Conservation (phyloP, 2,797 vertebrate genomes). For the Buceros bicornis region DNA sequence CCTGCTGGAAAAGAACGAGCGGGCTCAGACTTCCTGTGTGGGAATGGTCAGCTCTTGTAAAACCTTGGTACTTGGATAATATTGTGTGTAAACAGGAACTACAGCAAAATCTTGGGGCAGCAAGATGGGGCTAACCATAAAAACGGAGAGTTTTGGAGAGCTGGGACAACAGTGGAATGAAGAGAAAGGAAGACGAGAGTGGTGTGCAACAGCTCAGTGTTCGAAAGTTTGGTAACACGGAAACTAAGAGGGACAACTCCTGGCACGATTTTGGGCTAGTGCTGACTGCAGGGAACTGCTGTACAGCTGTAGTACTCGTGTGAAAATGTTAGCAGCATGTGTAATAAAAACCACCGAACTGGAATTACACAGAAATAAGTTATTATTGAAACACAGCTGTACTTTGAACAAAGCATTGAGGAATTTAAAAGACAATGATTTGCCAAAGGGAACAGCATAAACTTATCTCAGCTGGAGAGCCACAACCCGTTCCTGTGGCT, state of each 20-base stretch:
- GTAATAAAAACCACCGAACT: conserved; percentile 40
- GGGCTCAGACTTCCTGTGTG: not conserved
- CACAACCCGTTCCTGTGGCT: conserved; percentile 57
- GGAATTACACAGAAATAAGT: conserved; percentile 54
- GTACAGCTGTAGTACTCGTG: conserved; percentile 42
- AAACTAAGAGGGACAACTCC: conserved; percentile 7
- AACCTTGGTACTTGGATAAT: not conserved
- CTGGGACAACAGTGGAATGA: not conserved
- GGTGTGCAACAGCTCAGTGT: not conserved
- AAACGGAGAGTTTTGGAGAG: not conserved
- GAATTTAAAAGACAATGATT: conserved; percentile 62
- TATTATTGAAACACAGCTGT: conserved; percentile 66
- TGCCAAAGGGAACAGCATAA: conserved; percentile 56
- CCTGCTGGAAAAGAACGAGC: not conserved
- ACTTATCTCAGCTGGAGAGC: conserved; percentile 58
- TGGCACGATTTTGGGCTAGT: conserved; percentile 10
- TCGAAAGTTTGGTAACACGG: not conserved
- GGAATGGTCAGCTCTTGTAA: conserved; percentile 6
- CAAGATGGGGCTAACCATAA: not conserved
- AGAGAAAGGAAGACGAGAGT: not conserved
- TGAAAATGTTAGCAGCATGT: conserved; percentile 63
- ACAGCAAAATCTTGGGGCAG: not conserved
- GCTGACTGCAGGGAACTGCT: conserved; percentile 6
- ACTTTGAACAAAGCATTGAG: conserved; percentile 40
- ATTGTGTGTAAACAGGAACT: not conserved